These are phyloP conservation scores for Enchytraeus crypticus DNA, from an alignment of 2,888 invertebrate genomes.

Conservation along the genomic window DNA sequence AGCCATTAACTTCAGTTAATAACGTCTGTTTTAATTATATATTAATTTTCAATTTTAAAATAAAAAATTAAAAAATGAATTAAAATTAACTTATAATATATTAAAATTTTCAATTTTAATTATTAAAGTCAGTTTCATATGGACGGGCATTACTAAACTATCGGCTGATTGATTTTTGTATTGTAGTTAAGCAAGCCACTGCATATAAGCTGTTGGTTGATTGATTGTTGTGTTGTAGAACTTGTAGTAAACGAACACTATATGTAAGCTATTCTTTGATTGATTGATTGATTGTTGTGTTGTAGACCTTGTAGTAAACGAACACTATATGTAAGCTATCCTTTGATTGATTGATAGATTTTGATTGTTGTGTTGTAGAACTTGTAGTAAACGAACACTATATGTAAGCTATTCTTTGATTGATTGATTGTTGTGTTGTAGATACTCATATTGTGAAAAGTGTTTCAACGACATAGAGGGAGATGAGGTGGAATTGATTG, in stretches of 20 bases:
- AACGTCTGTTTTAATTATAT: no score
- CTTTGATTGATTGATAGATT: neutral
- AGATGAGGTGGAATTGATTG: slow-evolving; percentile 91
- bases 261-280: neutral
- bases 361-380: neutral
- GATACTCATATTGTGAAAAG: slow-evolving; percentile 96
- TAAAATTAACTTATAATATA: no score
- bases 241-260: neutral
- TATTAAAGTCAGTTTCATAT: no score
- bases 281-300: neutral
- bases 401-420: neutral
- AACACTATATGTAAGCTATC: neutral
- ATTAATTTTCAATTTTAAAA: no score
- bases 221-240: neutral
- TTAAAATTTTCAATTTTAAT: no score
- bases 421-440: neutral
- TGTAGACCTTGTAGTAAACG: neutral
- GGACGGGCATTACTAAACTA: no score
- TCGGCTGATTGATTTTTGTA: no score
- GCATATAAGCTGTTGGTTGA: neutral
- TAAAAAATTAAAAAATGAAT: no score
- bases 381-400: neutral
- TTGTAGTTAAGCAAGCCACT: no score
- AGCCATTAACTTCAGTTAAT: no score
- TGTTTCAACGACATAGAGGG: slow-evolving; percentile 99